Evolutionary conservation across 1,140 invertebrate genomes (phyloP).

Genomic region (Daktulosphaira vitifoliae): DNA sequence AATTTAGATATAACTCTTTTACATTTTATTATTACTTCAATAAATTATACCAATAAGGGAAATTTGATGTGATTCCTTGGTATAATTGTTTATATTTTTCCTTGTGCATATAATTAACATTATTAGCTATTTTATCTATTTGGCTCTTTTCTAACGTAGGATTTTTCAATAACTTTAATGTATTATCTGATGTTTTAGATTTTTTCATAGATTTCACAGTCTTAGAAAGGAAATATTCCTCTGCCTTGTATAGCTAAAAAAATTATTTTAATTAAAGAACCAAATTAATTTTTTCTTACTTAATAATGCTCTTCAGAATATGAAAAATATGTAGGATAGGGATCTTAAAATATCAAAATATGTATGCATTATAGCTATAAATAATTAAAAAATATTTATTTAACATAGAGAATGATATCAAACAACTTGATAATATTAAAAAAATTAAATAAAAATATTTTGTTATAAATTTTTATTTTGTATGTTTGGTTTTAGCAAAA

Average conservation of each 20-base stretch:
- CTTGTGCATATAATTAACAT: not conserved
- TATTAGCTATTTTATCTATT: not conserved
- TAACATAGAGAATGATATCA: too few relatives aligned
- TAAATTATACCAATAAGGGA: conserved; percentile 10
- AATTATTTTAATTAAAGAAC: conserved; percentile 1
- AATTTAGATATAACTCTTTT: too few relatives aligned
- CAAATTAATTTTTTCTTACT: too few relatives aligned
- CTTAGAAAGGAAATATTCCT: conserved; percentile 44
- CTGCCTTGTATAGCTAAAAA: conserved; percentile 36
- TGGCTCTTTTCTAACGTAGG: not conserved
- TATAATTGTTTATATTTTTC: not conserved
- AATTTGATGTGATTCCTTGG: not conserved
- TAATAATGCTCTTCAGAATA: too few relatives aligned
- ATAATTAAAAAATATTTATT: too few relatives aligned
- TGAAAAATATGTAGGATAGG: too few relatives aligned
- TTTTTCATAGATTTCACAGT: conserved; percentile 41
- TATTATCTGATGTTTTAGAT: conserved; percentile 27
- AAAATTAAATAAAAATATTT: too few relatives aligned
- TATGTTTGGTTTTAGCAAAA: too few relatives aligned
- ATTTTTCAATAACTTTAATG: conserved; percentile 21
- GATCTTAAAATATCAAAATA: too few relatives aligned
- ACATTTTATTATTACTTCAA: not conserved
- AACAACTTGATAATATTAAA: too few relatives aligned
- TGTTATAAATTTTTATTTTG: too few relatives aligned
- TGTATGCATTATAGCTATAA: too few relatives aligned